Base-by-base conservation (phyloP, 1,140 invertebrate species). In the Tetragonula clypearis region DNA sequence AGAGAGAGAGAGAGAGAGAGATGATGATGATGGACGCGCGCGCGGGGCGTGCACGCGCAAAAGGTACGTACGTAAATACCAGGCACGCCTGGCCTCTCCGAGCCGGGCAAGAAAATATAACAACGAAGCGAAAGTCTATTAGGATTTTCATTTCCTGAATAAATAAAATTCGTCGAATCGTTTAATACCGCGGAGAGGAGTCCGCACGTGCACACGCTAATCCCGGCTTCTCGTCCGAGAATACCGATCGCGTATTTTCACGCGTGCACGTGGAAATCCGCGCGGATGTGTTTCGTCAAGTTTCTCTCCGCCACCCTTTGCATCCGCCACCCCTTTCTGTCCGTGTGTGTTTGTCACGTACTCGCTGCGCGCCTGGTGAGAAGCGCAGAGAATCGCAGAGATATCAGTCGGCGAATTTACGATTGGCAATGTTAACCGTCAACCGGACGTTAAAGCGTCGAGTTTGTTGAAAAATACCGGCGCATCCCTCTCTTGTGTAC, bases 81-180 rank as follows among this genome's bases (percentile, higher is more conserved):
- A 66, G 65, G 68, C 77, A 69, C 72, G 82, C 35, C 60, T 55
- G 72, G 72, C 23, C 69, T 58, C 75, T 55, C 19, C 41, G 60
- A 62, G 53, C 55, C 69, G 9, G 53, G 88, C 88, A 90, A 90
- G 89, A 90, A 92, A 92, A 91, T 89, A 91, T 87, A 89, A 89
- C 86, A 90, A 86, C 87, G 89, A 80, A 80, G 87, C 90, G 85
- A 90, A 90, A 92, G 87, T 92, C 88, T 87, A 92, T 90, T 92
- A 90, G 90, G 86, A 87, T 90, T 91, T 91, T 92, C 89, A 91
- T 91, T 91, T 90, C 83, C 84, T 88, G 90, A 88, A 91, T 89
- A 91, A 91, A 91, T 87, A 91, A 90, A 89, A 85, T 86, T 87
- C 81, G 90, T 90, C 82, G 90, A 88, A 90, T 90, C 90, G 89